These are phyloP conservation scores for Aeoliscus strigatus DNA, from an alignment of 2,797 vertebrate species.

Conservation along the genomic window DNA sequence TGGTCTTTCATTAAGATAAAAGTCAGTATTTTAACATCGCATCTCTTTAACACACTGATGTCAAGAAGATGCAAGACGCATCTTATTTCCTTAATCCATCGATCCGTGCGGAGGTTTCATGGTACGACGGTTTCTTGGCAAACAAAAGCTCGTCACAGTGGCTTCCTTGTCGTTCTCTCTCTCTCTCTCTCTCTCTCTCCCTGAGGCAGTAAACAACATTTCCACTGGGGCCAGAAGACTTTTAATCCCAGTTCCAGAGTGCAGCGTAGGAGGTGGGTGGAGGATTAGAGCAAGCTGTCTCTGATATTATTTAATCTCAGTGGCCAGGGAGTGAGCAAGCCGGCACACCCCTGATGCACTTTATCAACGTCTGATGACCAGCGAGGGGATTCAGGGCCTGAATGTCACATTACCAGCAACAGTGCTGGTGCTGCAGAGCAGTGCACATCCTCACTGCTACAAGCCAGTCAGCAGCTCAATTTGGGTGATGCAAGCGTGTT, in stretches of 20 bases:
- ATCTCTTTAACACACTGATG: too few species aligned
- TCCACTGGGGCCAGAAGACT: constrained; percentile 50
- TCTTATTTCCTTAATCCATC: too few species aligned
- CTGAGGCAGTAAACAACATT: constrained; percentile 45
- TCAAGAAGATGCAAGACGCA: too few species aligned
- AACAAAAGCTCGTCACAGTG: background rate
- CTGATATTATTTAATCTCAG: constrained; percentile 75
- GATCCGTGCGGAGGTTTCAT: too few species aligned
- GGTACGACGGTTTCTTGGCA: too few species aligned
- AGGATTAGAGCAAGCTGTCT: constrained; percentile 62
- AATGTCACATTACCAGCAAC: constrained; percentile 34
- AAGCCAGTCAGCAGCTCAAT: constrained; percentile 65
- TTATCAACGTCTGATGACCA: constrained; percentile 69
- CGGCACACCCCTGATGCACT: constrained; percentile 54
- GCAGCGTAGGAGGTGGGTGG: constrained; percentile 35
- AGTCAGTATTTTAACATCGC: too few species aligned
- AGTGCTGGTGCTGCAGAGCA: constrained; percentile 28
- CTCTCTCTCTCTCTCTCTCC: constrained; percentile 21
- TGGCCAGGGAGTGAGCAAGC: constrained; percentile 51
- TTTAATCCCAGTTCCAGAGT: constrained; percentile 60
- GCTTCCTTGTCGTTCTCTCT: too few species aligned
- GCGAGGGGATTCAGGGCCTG: constrained; percentile 42
- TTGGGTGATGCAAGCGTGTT: constrained; percentile 64
- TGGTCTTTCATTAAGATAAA: too few species aligned
- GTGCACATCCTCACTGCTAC: constrained; percentile 39